phyloP scores from a whole-genome alignment of 2,113 vertebrate species.

The Meles meles region DNA sequence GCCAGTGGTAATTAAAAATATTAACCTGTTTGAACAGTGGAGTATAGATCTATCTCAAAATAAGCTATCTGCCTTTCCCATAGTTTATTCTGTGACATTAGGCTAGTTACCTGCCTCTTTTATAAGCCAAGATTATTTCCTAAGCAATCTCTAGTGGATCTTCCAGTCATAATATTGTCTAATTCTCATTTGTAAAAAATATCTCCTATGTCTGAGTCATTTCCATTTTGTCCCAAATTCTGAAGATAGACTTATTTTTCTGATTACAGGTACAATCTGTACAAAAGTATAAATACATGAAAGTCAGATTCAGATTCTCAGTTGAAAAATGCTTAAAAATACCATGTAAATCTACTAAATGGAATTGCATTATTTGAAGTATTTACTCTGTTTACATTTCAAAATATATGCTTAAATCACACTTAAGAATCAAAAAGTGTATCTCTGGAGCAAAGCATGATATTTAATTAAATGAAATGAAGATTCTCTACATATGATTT shows the following conservation, averaged over 20 bases:
- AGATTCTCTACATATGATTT: not conserved
- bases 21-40: not conserved
- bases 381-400: not conserved
- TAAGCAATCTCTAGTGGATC: not conserved
- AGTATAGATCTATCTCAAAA: not conserved
- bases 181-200: not conserved
- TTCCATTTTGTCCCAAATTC: not conserved
- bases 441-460: not conserved
- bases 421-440: not conserved
- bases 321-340: slow-evolving; percentile 13
- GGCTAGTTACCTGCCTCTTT: not conserved
- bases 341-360: not conserved
- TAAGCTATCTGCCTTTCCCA: not conserved
- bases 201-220: not conserved
- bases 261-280: not conserved
- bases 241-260: not conserved
- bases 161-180: not conserved
- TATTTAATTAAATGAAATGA: not conserved
- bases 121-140: not conserved
- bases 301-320: not conserved
- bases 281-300: not conserved
- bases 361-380: not conserved
- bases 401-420: not conserved
- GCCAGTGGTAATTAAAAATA: not conserved
- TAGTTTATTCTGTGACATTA: not conserved